phyloP scores from a whole-genome alignment of 2,888 invertebrate species.

The Metopia argyrocephala region DNA sequence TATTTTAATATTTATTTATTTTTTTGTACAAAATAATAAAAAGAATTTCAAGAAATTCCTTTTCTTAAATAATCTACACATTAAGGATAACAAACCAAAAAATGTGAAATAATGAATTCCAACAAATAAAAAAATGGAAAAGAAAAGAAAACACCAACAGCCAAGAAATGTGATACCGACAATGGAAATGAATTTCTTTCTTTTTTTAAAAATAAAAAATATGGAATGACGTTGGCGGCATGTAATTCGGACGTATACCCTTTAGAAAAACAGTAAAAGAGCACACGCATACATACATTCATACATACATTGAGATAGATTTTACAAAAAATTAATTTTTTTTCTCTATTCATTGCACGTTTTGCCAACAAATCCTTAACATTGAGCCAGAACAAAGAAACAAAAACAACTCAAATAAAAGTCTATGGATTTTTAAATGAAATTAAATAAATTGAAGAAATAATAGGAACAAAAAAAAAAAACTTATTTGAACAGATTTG shows the following conservation, averaged over 20 bases:
- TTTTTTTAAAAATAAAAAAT: neutral
- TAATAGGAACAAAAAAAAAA: neutral
- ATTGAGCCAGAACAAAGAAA: neutral
- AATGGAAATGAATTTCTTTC: neutral
- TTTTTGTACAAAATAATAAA: neutral
- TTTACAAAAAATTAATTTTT: too few relatives aligned
- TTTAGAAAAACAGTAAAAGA: too few relatives aligned
- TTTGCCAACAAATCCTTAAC: conserved; percentile 54
- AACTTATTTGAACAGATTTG: neutral
- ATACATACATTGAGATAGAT: too few relatives aligned
- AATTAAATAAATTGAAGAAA: conserved; percentile 6
- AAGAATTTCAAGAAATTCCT: conserved; percentile 51
- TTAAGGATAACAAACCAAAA: conserved; percentile 50
- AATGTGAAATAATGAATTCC: conserved; percentile 4
- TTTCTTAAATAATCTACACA: conserved; percentile 47
- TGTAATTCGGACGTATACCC: too few relatives aligned
- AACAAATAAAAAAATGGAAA: conserved; percentile 7
- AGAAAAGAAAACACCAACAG: conserved; percentile 7
- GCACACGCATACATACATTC: too few relatives aligned
- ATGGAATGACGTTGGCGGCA: too few relatives aligned
- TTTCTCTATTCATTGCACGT: conserved; percentile 65
- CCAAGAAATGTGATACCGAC: neutral
- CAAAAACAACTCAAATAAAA: conserved; percentile 32
- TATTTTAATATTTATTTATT: too few relatives aligned
- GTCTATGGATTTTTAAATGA: neutral